Evolutionary conservation across 2,113 vertebrate genomes (phyloP).

Genomic region (Ovis aries): ARS-UI_Ramb_v3.0 NC_056056.1:42548501-42549000

Average conservation of each 20-base stretch:
- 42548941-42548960: neutral
- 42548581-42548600: neutral
- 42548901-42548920: neutral
- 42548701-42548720: neutral
- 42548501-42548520: neutral
- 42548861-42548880: slow-evolving; percentile 8
- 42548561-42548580: neutral
- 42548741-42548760: neutral
- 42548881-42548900: neutral
- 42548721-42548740: neutral
- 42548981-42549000: neutral
- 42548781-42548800: neutral
- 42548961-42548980: neutral
- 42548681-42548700: neutral
- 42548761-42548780: neutral
- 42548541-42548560: slow-evolving; percentile 6
- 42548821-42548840: neutral
- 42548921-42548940: neutral
- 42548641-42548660: neutral
- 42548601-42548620: neutral
- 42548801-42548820: neutral
- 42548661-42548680: neutral
- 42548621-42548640: neutral
- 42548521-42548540: neutral
- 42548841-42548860: neutral